Evolutionary conservation across 2,113 vertebrate species (phyloP), one percentile per base, ranked within the genome.

Genomic region (Kryptolebias marmoratus): DNA sequence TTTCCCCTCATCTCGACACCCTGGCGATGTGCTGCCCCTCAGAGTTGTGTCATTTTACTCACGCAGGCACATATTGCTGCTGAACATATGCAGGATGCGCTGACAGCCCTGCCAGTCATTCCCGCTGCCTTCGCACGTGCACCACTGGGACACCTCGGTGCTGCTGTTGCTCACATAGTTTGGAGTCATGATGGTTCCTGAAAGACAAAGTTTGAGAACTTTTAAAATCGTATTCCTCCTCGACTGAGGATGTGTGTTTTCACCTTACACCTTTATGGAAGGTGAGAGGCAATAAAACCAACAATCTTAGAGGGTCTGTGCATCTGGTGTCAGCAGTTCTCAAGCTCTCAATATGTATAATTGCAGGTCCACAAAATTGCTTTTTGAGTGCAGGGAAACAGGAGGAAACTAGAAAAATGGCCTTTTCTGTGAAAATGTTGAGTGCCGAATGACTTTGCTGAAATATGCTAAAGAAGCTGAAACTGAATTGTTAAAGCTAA

Each of bases 161-260:
- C 95, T 98, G 92, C 93, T 92, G 82, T 96, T 97, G 84, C 94
- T 96, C 88, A 98, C 78, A 2, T 97, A 99, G 93, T 99, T 99
- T 53, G 98, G 97, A 67, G 98, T 99, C 95, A 98, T 96, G 68
- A 94, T 92, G 9, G 97, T 99, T 22, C 97, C 97, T 99, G 85
- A 58, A 69, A 36, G 6, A n/a, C 14, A 36, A n/a, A 61, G 6
- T 59, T 70, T 66, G 28, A 32, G 57, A 71, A 68, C 28, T n/a
- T 57, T 61, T 36, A 1, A 39, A 64, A 55, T 30, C 30, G 63
- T 39, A 62, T 78, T 75, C 83, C 64, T 67, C 56, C 56, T 1
- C 32, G 61, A 42, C 52, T 55, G 28, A 22, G 18, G 28, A 53
- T 53, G 73, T 68, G 69, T 1, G 73, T 75, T 69, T 78, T 28